phyloP scores from a whole-genome alignment of 37 sponge, comb jelly and placozoan species.

The Hexactinellida sp. region DNA sequence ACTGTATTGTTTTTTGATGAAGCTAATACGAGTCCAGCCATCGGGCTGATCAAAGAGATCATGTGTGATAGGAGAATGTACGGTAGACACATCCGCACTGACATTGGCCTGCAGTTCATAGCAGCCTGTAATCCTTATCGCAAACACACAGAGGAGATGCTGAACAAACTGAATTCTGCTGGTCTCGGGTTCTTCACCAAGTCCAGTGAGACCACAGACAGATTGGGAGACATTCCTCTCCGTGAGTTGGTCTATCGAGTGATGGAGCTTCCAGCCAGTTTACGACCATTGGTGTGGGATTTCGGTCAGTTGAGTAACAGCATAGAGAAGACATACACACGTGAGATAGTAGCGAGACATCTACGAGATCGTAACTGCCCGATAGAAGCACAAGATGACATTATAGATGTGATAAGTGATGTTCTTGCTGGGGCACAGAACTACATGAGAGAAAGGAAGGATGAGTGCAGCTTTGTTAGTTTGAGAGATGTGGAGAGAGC shows the following conservation, averaged over 20 bases:
- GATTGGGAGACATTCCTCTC: constrained; percentile 53
- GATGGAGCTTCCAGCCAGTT: constrained; percentile 70
- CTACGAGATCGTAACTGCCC: constrained; percentile 23
- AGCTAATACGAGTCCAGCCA: constrained; percentile 91
- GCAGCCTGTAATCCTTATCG: constrained; percentile 95
- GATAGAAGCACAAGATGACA: not conserved
- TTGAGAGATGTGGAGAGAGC: constrained; percentile 54
- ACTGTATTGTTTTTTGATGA: constrained; percentile 98
- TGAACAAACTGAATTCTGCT: constrained; percentile 9
- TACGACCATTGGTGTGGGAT: constrained; percentile 86
- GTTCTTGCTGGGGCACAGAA: constrained; percentile 48
- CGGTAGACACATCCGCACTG: constrained; percentile 46
- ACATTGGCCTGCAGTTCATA: constrained; percentile 61
- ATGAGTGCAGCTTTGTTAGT: constrained; percentile 60
- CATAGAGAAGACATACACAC: constrained; percentile 49
- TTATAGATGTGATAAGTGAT: constrained; percentile 22
- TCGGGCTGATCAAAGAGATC: constrained; percentile 93
- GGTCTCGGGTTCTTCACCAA: constrained; percentile 4
- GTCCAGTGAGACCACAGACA: not conserved
- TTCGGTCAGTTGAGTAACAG: constrained; percentile 65
- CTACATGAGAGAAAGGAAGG: constrained; percentile 71
- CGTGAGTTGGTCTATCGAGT: constrained; percentile 87
- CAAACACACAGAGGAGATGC: not conserved
- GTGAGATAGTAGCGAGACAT: constrained; percentile 62
- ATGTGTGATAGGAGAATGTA: constrained; percentile 85